phyloP scores from a whole-genome alignment of 2,113 vertebrate species.

The Triplophysa tibetana region DNA sequence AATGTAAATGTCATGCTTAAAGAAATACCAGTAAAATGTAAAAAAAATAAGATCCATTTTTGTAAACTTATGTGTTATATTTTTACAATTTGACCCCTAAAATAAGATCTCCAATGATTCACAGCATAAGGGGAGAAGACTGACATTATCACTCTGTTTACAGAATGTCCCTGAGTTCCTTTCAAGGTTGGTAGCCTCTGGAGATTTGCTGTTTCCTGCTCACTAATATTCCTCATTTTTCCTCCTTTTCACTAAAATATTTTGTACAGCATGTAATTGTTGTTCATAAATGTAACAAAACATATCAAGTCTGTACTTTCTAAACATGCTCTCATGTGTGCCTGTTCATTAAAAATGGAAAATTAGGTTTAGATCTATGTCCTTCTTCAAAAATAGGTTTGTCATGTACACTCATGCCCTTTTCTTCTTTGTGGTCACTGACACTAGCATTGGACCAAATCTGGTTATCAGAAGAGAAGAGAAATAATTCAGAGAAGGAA shows the following conservation, averaged over 20 bases:
- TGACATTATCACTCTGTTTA: not conserved
- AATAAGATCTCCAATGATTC: not conserved
- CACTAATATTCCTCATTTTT: not conserved
- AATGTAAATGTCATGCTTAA: not conserved
- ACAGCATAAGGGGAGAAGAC: not conserved
- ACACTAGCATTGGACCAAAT: not conserved
- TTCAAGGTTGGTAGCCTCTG: conserved; percentile 4
- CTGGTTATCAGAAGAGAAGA: not conserved
- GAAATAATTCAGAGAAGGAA: not conserved
- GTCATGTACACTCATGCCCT: not conserved
- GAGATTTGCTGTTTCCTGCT: not conserved
- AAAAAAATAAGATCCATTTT: not conserved
- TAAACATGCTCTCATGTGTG: not conserved
- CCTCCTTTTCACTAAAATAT: not conserved
- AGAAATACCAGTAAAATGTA: not conserved
- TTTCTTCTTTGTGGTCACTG: not conserved
- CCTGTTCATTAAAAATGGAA: not conserved
- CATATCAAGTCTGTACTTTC: not conserved
- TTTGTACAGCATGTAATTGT: not conserved
- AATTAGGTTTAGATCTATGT: not conserved
- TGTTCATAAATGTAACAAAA: not conserved
- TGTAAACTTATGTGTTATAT: not conserved
- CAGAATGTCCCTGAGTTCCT: not conserved
- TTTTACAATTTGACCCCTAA: not conserved
- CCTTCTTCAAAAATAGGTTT: not conserved